Percentiles rank a stretch among this genome's conserved stretches.
Conservation (phyloP, 2,797 vertebrate genomes). For the Spondyliosoma cantharus region DNA sequence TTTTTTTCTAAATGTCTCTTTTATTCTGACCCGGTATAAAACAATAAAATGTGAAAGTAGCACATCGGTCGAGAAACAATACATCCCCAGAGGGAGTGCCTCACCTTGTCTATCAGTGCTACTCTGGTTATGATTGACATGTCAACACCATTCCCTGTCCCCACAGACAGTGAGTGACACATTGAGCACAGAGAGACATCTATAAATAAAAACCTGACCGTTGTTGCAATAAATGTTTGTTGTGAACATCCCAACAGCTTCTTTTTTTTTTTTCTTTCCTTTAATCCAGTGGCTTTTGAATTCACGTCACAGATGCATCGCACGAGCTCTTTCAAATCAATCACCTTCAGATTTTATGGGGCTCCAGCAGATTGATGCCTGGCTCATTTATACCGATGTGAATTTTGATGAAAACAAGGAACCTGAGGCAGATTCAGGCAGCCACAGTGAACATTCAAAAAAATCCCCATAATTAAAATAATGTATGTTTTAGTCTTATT, state of each 20-base stretch:
- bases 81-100: conserved; percentile 29
- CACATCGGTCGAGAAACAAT: conserved; percentile 41
- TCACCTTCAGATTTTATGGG: conserved; percentile 5
- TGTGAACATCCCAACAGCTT: conserved; percentile 14
- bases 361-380: not conserved
- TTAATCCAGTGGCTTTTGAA: conserved; percentile 16
- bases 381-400: not conserved
- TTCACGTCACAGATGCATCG: conserved; percentile 13
- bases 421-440: not conserved
- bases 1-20: conserved; percentile 5
- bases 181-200: conserved; percentile 57
- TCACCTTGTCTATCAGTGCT: conserved; percentile 53
- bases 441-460: not conserved
- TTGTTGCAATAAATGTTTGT: conserved; percentile 31
- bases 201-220: conserved; percentile 60
- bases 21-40: conserved; percentile 11
- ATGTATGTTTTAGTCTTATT: no score
- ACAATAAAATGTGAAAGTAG: conserved; percentile 37
- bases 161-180: conserved; percentile 60
- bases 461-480: not conserved
- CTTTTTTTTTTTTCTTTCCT: conserved; percentile 1
- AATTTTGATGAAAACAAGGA: not conserved
- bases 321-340: conserved; percentile 3
- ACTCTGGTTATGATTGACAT: conserved; percentile 51
- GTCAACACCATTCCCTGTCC: conserved; percentile 48